Conservation (phyloP, 2,888 invertebrate genomes). For the Pilophorus perplexus region DNA sequence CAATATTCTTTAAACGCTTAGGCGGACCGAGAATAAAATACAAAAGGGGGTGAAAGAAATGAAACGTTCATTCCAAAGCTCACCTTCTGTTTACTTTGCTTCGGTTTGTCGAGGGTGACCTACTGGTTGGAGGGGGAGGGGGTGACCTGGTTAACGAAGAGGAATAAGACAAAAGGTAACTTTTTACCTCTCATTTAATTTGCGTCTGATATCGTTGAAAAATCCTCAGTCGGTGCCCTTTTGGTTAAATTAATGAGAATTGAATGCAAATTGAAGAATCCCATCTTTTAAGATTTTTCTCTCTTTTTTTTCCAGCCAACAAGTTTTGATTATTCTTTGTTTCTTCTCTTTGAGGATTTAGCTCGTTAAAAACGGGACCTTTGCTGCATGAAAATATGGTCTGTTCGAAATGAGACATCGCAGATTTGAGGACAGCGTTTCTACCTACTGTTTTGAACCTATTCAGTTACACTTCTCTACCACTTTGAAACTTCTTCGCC, state of each 20-base stretch:
- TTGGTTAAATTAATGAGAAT: constrained; percentile 30
- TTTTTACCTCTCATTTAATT: constrained; percentile 22
- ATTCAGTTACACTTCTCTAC: no score
- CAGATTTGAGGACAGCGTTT: no score
- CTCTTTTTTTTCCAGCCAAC: background rate
- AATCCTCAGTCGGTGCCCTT: constrained; percentile 4
- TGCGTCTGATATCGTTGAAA: constrained; percentile 26
- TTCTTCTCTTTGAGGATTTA: background rate
- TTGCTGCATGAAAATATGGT: no score
- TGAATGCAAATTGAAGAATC: constrained; percentile 10
- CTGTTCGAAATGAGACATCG: no score
- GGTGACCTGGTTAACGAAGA: constrained; percentile 14
- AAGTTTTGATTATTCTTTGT: background rate
- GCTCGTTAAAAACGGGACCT: no score
- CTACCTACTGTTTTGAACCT: no score
- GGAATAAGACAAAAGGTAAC: constrained; percentile 16
- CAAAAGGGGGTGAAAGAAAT: background rate
- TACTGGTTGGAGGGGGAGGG: no score
- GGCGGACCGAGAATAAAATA: background rate
- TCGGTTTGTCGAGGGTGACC: background rate
- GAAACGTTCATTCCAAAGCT: background rate
- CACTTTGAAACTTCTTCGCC: no score
- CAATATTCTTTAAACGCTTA: background rate
- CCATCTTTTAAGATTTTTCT: background rate
- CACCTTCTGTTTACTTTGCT: constrained; percentile 3